Conservation (phyloP, 2,888 invertebrate species). For the Timema cristinae region DNA sequence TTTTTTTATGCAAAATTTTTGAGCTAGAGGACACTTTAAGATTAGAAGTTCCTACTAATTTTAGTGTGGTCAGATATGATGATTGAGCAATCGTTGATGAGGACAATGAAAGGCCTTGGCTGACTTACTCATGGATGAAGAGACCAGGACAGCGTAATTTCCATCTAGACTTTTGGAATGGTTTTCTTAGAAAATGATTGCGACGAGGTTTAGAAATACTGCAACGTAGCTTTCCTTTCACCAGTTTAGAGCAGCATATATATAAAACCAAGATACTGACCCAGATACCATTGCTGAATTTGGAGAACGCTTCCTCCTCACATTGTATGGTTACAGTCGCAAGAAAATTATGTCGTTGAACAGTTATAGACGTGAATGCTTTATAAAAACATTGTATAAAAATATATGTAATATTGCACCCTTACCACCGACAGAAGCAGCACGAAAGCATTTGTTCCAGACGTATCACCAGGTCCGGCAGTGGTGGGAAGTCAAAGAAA, state of each 20-base stretch:
- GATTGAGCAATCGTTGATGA: conserved; percentile 22
- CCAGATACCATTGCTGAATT: neutral
- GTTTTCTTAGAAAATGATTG: too few relatives aligned
- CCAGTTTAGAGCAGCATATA: conserved; percentile 9
- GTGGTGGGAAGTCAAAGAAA: conserved; percentile 24
- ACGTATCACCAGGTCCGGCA: conserved; percentile 32
- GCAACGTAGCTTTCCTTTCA: too few relatives aligned
- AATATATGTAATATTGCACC: conserved; percentile 29
- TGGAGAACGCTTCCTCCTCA: conserved; percentile 7
- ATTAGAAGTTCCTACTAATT: conserved; percentile 15
- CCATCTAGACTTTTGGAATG: neutral
- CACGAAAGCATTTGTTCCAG: conserved; percentile 32
- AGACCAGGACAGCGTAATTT: neutral
- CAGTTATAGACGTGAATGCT: neutral
- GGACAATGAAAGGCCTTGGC: conserved; percentile 12
- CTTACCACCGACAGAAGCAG: conserved; percentile 26
- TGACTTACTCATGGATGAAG: conserved; percentile 2
- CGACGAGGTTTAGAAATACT: too few relatives aligned
- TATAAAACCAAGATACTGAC: neutral
- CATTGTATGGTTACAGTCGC: neutral
- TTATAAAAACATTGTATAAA: conserved; percentile 29
- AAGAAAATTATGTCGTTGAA: conserved; percentile 4
- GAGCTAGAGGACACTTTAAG: conserved; percentile 17
- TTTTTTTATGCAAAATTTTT: conserved; percentile 29
- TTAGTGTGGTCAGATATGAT: conserved; percentile 17